Conservation (phyloP, 2,888 invertebrate species). For the Drosophila quasianomalipes region DNA sequence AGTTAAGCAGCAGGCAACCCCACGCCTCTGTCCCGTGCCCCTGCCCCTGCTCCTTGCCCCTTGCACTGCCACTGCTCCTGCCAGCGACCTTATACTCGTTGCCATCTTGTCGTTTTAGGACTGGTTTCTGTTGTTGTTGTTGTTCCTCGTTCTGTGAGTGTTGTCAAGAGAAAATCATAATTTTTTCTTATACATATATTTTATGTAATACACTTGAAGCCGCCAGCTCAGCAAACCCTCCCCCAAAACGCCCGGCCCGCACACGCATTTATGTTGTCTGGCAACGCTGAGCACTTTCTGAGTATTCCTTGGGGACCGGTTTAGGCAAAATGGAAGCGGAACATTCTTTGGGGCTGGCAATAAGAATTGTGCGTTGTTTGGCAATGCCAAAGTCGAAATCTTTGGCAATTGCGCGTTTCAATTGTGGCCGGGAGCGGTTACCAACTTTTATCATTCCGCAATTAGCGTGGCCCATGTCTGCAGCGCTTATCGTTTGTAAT, state of each 20-base stretch:
- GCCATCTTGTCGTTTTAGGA: constrained; percentile 18
- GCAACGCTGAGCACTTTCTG: constrained; percentile 49
- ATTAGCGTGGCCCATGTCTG: constrained; percentile 77
- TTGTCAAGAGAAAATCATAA: constrained; percentile 72
- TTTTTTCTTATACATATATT: constrained; percentile 65
- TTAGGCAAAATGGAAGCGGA: constrained; percentile 68
- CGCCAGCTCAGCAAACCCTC: constrained; percentile 16
- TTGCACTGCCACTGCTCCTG: background rate
- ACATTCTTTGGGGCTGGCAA: constrained; percentile 37
- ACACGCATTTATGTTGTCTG: constrained; percentile 53
- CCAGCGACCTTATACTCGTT: constrained; percentile 4
- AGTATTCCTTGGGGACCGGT: constrained; percentile 75
- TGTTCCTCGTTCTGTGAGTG: constrained; percentile 18
- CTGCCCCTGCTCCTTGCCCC: background rate
- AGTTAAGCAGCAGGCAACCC: constrained; percentile 74
- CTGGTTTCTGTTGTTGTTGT: constrained; percentile 26
- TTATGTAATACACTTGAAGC: constrained; percentile 73
- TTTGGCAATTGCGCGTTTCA: constrained; percentile 57
- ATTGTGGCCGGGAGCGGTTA: constrained; percentile 46
- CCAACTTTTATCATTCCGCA: constrained; percentile 77
- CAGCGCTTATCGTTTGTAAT: constrained; percentile 65
- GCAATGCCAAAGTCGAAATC: constrained; percentile 50
- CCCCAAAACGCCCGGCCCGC: background rate
- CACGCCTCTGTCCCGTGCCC: background rate
- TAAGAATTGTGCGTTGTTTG: constrained; percentile 35